Conservation (phyloP, 2,888 invertebrate genomes). For the Melangyna quadrimaculata region DNA sequence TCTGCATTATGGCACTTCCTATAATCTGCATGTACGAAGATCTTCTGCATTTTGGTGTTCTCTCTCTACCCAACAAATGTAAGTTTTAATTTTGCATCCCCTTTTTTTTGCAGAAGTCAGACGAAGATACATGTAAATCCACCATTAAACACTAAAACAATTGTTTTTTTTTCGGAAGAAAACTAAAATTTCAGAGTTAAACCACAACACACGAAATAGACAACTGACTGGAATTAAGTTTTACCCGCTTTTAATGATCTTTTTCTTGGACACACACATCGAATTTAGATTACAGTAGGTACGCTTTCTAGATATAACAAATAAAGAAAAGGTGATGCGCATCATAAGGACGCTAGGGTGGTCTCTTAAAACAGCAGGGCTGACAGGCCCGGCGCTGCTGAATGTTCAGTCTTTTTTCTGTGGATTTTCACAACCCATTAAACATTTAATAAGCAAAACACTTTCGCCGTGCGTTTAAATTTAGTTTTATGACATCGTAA, state of each 20-base stretch:
- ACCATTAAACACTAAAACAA: too few species aligned
- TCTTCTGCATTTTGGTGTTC: too few species aligned
- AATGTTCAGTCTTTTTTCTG: constrained; percentile 43
- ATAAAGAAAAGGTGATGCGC: constrained; percentile 31
- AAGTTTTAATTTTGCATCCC: too few species aligned
- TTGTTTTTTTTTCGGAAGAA: constrained; percentile 29
- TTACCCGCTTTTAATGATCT: constrained; percentile 59
- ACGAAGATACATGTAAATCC: too few species aligned
- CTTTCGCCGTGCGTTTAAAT: constrained; percentile 69
- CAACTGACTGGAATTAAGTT: constrained; percentile 61
- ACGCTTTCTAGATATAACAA: constrained; percentile 35
- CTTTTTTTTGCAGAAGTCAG: too few species aligned
- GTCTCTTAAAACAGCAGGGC: constrained; percentile 54
- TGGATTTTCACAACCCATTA: constrained; percentile 70
- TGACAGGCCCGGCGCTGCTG: constrained; percentile 13
- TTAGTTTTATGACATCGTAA: constrained; percentile 70
- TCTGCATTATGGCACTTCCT: too few species aligned
- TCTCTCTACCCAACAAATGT: too few species aligned
- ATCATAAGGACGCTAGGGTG: constrained; percentile 64
- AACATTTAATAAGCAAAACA: constrained; percentile 72
- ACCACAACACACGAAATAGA: constrained; percentile 38
- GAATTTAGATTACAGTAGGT: constrained; percentile 1
- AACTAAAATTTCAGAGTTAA: constrained; percentile 19
- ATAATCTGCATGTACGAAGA: too few species aligned
- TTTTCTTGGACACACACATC: constrained; percentile 62